Evolutionary conservation across 2,888 invertebrate genomes (phyloP).

Genomic region (Hyppa rectilinea): DNA sequence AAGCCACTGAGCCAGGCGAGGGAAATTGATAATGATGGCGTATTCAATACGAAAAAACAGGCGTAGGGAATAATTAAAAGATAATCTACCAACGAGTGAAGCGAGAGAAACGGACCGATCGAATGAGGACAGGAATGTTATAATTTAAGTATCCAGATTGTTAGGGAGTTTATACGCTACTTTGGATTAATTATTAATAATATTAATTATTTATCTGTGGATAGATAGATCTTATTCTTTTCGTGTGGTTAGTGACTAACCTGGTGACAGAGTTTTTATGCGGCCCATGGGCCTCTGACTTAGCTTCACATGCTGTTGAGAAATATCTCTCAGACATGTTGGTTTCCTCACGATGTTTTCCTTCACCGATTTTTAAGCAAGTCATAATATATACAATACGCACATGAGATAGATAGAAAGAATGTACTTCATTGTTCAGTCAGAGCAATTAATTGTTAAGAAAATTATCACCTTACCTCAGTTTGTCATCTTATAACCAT

Average conservation of each 20-base stretch:
- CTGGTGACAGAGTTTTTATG: too few relatives aligned
- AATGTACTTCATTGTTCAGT: background rate
- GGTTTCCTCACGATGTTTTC: too few relatives aligned
- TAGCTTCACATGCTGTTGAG: too few relatives aligned
- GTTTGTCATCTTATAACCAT: background rate
- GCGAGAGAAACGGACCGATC: constrained; percentile 66
- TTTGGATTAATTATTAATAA: background rate
- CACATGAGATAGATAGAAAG: background rate
- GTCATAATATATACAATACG: too few relatives aligned
- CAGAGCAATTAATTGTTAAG: background rate
- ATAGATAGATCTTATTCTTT: too few relatives aligned
- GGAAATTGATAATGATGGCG: constrained; percentile 50
- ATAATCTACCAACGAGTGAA: constrained; percentile 67
- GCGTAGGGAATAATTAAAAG: constrained; percentile 70
- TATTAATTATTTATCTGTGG: too few relatives aligned
- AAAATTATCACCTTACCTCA: background rate
- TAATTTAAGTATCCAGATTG: constrained; percentile 64
- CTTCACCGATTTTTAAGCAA: too few relatives aligned
- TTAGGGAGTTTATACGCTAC: constrained; percentile 39
- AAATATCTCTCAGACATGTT: too few relatives aligned
- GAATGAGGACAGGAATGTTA: constrained; percentile 64
- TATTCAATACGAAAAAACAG: constrained; percentile 59
- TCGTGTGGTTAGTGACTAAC: too few relatives aligned
- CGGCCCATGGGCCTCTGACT: too few relatives aligned
- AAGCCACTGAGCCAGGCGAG: constrained; percentile 12